Percentiles rank a stretch among this genome's conserved stretches.
phyloP scores from a whole-genome alignment of 1,140 invertebrate genomes.

The Drosophila willistoni region DNA sequence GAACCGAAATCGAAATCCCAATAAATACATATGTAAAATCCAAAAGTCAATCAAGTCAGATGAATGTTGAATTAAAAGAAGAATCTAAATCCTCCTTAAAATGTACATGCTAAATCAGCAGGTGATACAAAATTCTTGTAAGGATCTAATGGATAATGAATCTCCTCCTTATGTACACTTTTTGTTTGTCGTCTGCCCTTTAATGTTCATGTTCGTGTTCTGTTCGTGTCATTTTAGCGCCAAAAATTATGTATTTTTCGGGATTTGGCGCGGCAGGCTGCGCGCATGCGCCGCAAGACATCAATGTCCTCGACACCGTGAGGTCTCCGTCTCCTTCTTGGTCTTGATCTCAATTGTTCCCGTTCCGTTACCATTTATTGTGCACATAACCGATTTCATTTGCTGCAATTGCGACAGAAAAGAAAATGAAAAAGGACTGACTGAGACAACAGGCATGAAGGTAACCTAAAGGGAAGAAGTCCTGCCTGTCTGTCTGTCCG shows the following conservation, averaged over 20 bases:
- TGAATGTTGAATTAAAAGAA: too few species aligned
- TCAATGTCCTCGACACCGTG: constrained; percentile 41
- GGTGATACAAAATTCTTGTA: neutral
- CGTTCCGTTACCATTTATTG: constrained; percentile 48
- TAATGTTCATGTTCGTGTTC: neutral
- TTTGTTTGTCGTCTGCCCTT: constrained; percentile 13
- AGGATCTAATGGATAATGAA: too few species aligned
- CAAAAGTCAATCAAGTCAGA: neutral
- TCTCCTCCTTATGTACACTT: neutral
- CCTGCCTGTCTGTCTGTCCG: constrained; percentile 33
- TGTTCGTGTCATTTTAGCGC: constrained; percentile 64
- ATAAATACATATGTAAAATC: constrained; percentile 5
- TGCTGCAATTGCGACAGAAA: constrained; percentile 57
- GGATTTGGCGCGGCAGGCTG: constrained; percentile 66
- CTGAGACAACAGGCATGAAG: constrained; percentile 12
- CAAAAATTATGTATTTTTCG: constrained; percentile 62
- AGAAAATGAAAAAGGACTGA: constrained; percentile 34
- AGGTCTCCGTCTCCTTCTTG: neutral
- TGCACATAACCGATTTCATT: constrained; percentile 61
- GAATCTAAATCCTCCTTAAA: too few species aligned
- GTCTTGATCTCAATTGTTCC: constrained; percentile 31
- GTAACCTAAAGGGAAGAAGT: constrained; percentile 11
- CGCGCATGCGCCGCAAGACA: constrained; percentile 75
- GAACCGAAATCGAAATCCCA: neutral
- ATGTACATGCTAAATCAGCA: too few species aligned